Base-by-base conservation (phyloP, 2,888 invertebrate genomes). In the Xylota segnis region DNA sequence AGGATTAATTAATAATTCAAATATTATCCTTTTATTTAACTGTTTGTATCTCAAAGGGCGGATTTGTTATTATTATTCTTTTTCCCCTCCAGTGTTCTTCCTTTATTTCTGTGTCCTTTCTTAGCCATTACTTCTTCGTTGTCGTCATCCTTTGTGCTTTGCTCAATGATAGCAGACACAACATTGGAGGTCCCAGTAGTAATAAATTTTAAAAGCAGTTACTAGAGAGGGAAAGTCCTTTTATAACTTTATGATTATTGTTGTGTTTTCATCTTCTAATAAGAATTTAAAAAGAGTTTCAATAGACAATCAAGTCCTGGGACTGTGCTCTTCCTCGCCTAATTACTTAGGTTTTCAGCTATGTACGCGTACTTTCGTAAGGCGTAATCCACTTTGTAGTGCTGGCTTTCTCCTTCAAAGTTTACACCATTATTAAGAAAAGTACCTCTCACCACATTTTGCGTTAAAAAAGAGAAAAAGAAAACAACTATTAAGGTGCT, bases 1-100 rank as follows among this genome's bases (percentile, higher is more conserved):
- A 63, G 78, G 71, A 79, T 79, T 79, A 71, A 79, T 79, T 72
- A 65, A 79, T 72, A 79, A 72, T 79, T 79, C 71, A 79, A 65
- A 79, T 72, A 78, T 66, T 79, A 79, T 79, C 58, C 37, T 63
- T 71, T 71, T 78, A 78, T 78, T 63, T 56, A 71, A 78, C 61
- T 29, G 78, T 70, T 78, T 63, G 23, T 61, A 18, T 71, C 71
- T 71, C 71, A 79, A 65, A 79, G 56, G 65, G 32, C 29, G 50
- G 56, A 79, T 79, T 79, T 65, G 78, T 71, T 79, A 65, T 79
- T 79, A 71, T 63, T 78, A 65, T 78, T 72, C 18, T 54, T 32
- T 77, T 78, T 37, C 32, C 32, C 37, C 10, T 40, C 3, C 12
- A 16, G 5, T 58, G 23, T 23, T 23, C 23, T 23, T 23, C 23